Evolutionary conservation across 2,113 vertebrate genomes (phyloP).

Genomic region (Echinops telfairi): DNA sequence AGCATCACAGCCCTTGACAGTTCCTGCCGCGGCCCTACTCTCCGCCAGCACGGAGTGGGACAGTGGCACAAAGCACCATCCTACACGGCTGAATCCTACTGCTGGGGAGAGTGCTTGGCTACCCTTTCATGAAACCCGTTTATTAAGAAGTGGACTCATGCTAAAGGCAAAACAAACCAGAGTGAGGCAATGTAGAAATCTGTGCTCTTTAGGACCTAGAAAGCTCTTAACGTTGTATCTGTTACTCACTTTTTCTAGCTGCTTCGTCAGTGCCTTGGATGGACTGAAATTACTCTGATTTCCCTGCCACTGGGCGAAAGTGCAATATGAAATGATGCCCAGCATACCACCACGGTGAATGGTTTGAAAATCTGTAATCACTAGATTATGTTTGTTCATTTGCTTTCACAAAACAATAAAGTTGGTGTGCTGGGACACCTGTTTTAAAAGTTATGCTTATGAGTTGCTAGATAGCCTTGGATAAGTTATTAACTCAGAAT

Average conservation of each 20-base stretch:
- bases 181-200: neutral
- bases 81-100: conserved; percentile 25
- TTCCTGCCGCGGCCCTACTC: neutral
- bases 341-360: conserved; percentile 14
- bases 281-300: conserved; percentile 1
- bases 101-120: neutral
- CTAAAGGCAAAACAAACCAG: conserved; percentile 27
- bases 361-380: conserved; percentile 26
- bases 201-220: neutral
- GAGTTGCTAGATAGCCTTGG: neutral
- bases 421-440: neutral
- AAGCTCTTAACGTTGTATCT: conserved; percentile 32
- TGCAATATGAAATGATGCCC: neutral
- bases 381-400: neutral
- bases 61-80: conserved; percentile 37
- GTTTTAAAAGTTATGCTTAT: conserved; percentile 44
- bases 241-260: neutral
- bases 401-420: conserved; percentile 44
- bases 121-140: conserved; percentile 24
- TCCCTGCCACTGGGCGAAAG: neutral
- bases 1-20: neutral
- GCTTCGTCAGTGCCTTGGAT: neutral
- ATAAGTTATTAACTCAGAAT: conserved; percentile 49
- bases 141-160: conserved; percentile 39
- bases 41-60: neutral